Base-by-base conservation (phyloP, 2,888 invertebrate genomes). In the Mimas tiliae region DNA sequence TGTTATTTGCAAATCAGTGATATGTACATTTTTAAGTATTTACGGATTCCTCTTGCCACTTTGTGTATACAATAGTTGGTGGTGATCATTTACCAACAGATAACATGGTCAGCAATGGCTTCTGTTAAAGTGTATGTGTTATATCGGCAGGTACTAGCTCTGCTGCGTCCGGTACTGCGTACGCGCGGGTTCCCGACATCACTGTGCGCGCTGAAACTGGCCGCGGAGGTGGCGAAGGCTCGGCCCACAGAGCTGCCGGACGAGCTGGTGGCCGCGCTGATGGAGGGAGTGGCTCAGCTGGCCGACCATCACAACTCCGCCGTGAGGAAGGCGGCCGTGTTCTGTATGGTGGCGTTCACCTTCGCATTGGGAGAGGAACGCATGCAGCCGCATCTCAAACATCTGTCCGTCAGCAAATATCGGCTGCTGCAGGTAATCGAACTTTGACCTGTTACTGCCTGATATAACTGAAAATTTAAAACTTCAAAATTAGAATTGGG, bases 261-360 rank as follows among this genome's bases (percentile, higher is more conserved):
- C 79, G 95, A 96, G 63, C 95, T 96, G 78, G 95, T 99, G 63
- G 94, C 95, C 0, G 96, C 95, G 71, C 95, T 98, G 67, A 98
- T 98, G 96, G 97, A 98, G 55, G 97, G 98, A 48, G 95, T 99
- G 9, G 96, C 19, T 0, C 91, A 98, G 96, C 95, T 98, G 71
- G 98, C 98, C 66, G 98, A 99, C 85, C 97, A 98, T 86, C 94
- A 95, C 66, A 98, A 98, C 89, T 98, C 98, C 65, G 96, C 97
- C 73, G 98, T 99, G 34, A 95, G 99, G 63, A 99, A 99, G 88
- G 98, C 98, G 75, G 98, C 98, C 12, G 98, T 99, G 19, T 99
- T 99, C 93, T 99, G 99, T 83, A 98, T 99, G 96, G 99, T 99
- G 6, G 97, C 98, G 62, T 95, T 99, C 78, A 98, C 99, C 81